Evolutionary conservation across 2,888 invertebrate genomes (phyloP).

Genomic region (Agrochola macilenta): DNA sequence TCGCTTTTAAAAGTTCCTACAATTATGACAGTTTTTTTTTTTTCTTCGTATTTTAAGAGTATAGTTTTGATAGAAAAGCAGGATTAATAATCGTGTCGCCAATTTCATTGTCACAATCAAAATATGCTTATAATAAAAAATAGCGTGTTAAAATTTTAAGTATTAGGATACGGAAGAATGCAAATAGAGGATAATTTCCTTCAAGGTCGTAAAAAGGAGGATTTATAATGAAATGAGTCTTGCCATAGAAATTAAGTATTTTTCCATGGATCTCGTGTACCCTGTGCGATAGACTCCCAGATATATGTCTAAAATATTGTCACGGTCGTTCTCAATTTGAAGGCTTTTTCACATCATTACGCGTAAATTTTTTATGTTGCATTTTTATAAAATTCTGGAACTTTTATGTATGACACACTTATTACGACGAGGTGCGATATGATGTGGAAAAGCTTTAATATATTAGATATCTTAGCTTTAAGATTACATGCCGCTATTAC

Average conservation of each 20-base stretch:
- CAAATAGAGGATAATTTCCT: conserved; percentile 37
- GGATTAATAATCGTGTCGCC: neutral
- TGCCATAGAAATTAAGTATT: conserved; percentile 69
- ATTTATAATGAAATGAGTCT: conserved; percentile 52
- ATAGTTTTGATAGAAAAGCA: conserved; percentile 6
- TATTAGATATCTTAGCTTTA: conserved; percentile 57
- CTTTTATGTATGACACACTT: conserved; percentile 1
- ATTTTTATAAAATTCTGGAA: conserved; percentile 34
- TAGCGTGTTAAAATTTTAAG: neutral
- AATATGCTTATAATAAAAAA: conserved; percentile 13
- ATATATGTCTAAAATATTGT: conserved; percentile 63
- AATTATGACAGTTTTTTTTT: neutral
- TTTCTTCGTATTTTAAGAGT: neutral
- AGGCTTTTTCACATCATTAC: conserved; percentile 22
- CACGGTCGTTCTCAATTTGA: conserved; percentile 37
- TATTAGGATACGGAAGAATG: conserved; percentile 22
- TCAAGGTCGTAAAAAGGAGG: conserved; percentile 14
- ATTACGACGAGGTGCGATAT: conserved; percentile 8
- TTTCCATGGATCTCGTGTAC: conserved; percentile 69
- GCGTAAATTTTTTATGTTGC: conserved; percentile 1
- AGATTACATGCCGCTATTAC: conserved; percentile 65
- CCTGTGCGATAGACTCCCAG: conserved; percentile 48
- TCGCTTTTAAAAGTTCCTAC: conserved; percentile 49
- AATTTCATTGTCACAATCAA: conserved; percentile 5
- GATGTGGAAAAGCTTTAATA: conserved; percentile 15